phyloP scores from a whole-genome alignment of 2,888 invertebrate species.

The Cerastis leucographa region DNA sequence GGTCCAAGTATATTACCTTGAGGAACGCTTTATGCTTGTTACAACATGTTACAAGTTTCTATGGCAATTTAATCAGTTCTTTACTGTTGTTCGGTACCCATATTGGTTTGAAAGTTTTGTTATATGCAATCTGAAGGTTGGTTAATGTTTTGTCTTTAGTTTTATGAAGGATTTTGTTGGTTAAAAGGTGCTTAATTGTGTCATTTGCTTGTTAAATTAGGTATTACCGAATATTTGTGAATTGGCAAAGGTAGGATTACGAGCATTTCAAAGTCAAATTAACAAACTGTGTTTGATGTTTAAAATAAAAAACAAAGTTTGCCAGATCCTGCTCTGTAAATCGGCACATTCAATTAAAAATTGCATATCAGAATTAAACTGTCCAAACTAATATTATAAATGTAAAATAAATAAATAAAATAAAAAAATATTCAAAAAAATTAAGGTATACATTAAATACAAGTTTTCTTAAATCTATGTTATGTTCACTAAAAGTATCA shows the following conservation, averaged over 20 bases:
- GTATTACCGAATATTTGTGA: neutral
- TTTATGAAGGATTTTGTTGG: neutral
- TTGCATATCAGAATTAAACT: neutral
- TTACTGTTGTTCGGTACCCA: constrained; percentile 43
- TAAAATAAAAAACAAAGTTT: too few relatives aligned
- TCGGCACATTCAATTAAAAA: neutral
- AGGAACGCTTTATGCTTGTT: constrained; percentile 49
- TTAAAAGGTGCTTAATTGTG: neutral
- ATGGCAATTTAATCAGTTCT: constrained; percentile 61
- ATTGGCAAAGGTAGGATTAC: neutral
- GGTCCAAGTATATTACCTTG: constrained; percentile 62
- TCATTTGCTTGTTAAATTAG: constrained; percentile 12
- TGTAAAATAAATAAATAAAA: too few relatives aligned
- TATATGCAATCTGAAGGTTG: constrained; percentile 10
- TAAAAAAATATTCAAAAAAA: too few relatives aligned
- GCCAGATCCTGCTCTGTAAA: too few relatives aligned
- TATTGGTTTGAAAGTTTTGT: constrained; percentile 47
- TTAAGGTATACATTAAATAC: too few relatives aligned
- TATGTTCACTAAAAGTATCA: too few relatives aligned
- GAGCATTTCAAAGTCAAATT: constrained; percentile 4
- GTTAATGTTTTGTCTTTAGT: constrained; percentile 7
- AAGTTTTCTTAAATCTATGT: too few relatives aligned
- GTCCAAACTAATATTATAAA: neutral
- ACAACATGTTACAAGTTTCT: constrained; percentile 57
- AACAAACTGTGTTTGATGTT: neutral